Conservation (phyloP, 2,888 invertebrate genomes). For the Shargacucullia verbasci region DNA sequence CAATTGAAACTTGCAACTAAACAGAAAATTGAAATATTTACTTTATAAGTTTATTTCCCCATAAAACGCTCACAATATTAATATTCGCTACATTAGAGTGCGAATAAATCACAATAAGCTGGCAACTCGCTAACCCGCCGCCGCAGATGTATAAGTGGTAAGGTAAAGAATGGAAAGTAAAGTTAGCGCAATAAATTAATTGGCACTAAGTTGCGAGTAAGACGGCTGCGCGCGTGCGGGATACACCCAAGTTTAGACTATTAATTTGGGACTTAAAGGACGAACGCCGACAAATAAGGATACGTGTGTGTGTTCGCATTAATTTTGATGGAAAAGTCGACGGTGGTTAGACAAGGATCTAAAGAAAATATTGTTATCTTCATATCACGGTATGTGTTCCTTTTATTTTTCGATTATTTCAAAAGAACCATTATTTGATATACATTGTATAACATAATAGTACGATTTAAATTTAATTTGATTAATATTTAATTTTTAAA, state of each 20-base stretch:
- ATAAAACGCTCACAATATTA: constrained; percentile 39
- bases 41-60: constrained; percentile 21
- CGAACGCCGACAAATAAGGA: constrained; percentile 79
- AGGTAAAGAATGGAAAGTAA: constrained; percentile 87
- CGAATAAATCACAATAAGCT: constrained; percentile 60
- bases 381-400: no score
- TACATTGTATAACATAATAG: no score
- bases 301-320: constrained; percentile 65
- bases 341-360: not conserved
- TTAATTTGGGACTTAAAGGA: constrained; percentile 85
- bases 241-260: constrained; percentile 86
- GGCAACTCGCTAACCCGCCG: constrained; percentile 66
- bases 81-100: constrained; percentile 51
- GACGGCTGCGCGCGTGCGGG: constrained; percentile 72
- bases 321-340: constrained; percentile 45
- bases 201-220: constrained; percentile 83
- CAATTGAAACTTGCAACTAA: not conserved
- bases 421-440: no score
- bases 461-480: no score
- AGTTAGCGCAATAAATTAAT: constrained; percentile 88
- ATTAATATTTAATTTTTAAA: no score
- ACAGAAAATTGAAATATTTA: constrained; percentile 25
- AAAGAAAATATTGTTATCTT: no score
- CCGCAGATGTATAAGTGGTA: constrained; percentile 77
- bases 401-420: not conserved